Evolutionary conservation across 1,140 invertebrate genomes (phyloP), one percentile per base, ranked within the genome.

Genomic region (Drosophila baimaii): DNA sequence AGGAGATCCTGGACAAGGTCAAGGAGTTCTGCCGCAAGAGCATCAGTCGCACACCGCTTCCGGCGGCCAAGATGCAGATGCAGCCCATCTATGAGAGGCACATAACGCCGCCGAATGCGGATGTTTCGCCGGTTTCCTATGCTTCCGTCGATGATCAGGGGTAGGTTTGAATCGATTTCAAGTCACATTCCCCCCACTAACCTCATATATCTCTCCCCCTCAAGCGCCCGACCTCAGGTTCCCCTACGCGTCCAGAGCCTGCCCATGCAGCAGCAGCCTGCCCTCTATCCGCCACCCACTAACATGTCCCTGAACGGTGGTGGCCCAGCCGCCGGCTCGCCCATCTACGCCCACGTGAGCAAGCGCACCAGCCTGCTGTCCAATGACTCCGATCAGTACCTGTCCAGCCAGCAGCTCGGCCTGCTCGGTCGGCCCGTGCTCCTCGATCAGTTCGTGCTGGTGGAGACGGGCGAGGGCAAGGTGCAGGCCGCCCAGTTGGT

Each of bases 21-120:
- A 90, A 90, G 27, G 91, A 92, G 52, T 92, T 92, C 54, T 92
- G 91, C 39, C 81, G 86, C 25, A 91, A 92, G 47, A 91, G 90
- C 29, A 74, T 92, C 15, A 89, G 78, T 56, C 81, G 80, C 41
- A 79, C 82, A 0, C 76, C 82, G 9, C 59, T 70, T 13, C 65
- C 69, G 23, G 52, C 65, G 13, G 10, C 51, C 41, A 73, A 85
- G 23, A 31, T 56, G 43, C 64, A 47, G 12, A 75, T 82, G 62
- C 79, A 81, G 47, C 66, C 68, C 13, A 81, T 90, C 51, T 78
- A 91, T 33, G 76, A 90, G 59, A 57, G 66, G 2, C 73, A 54
- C 27, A 63, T 31, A 7, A 68, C n/a, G 21, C 52, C 41, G 0
- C 31, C 52, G 21, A 54, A 55, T 39, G 77, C 82, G 0, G 89